Conservation (phyloP, 2,888 invertebrate species). For the Artemia sinica region DNA sequence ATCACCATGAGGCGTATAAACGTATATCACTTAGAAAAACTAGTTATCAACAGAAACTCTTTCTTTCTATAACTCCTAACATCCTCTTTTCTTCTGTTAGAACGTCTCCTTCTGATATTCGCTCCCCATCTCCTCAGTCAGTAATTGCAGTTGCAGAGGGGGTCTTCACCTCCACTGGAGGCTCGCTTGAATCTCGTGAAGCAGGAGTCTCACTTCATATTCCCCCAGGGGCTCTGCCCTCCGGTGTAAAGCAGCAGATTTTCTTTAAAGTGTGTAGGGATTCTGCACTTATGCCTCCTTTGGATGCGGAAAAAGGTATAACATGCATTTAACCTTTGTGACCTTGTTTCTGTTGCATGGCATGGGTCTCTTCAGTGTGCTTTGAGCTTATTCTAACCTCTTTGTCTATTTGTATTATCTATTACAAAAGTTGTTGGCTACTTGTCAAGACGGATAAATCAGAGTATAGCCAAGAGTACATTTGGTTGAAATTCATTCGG, state of each 20-base stretch:
- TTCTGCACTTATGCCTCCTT: slow-evolving; percentile 50
- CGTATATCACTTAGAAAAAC: neutral
- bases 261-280: slow-evolving; percentile 65
- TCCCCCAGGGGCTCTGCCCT: slow-evolving; percentile 67
- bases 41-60: slow-evolving; percentile 3
- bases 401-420: slow-evolving; percentile 19
- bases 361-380: no score
- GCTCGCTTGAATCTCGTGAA: slow-evolving; percentile 62
- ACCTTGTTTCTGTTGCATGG: no score
- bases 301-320: slow-evolving; percentile 74
- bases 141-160: slow-evolving; percentile 32
- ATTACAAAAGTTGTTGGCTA: neutral
- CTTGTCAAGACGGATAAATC: no score
- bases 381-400: neutral
- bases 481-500: no score
- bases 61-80: slow-evolving; percentile 14
- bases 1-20: neutral
- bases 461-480: no score
- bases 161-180: slow-evolving; percentile 58
- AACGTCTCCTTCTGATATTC: slow-evolving; percentile 18
- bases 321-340: neutral
- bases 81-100: slow-evolving; percentile 19
- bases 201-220: slow-evolving; percentile 80
- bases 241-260: slow-evolving; percentile 67
- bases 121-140: slow-evolving; percentile 18